A percentile compares a stretch with the other conserved stretches of the same genome.
Conservation (phyloP, 2,113 vertebrate genomes). For the Barnardius zonarius region DNA sequence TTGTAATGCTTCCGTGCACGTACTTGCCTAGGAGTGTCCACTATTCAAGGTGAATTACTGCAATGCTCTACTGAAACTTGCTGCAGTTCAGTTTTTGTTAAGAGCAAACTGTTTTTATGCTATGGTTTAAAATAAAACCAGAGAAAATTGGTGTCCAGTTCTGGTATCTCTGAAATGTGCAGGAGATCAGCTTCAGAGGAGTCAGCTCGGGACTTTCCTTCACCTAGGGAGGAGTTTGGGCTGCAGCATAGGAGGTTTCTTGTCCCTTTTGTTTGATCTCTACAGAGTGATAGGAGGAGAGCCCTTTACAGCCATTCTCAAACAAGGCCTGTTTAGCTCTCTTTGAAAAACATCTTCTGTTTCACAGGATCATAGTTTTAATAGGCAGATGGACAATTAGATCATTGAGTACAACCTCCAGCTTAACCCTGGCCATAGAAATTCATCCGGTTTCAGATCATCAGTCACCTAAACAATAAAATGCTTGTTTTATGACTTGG, state of each 20-base stretch:
- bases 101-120: background rate
- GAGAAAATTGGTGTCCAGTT: background rate
- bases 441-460: background rate
- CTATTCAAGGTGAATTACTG: background rate
- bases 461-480: background rate
- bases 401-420: background rate
- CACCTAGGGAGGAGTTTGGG: background rate
- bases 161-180: background rate
- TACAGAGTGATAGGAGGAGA: background rate
- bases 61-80: background rate
- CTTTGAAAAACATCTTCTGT: background rate
- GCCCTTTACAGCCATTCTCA: background rate
- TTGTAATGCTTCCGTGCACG: fast-evolving
- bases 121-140: background rate
- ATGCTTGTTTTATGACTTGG: background rate
- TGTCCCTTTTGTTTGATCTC: background rate
- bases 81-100: background rate
- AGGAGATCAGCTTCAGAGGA: background rate
- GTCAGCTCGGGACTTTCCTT: background rate
- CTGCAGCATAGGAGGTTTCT: background rate
- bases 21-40: background rate
- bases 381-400: background rate
- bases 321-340: background rate
- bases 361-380: background rate
- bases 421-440: background rate